Evolutionary conservation across 1,140 invertebrate genomes (phyloP).

Genomic region (Stegodyphus dumicola): DNA sequence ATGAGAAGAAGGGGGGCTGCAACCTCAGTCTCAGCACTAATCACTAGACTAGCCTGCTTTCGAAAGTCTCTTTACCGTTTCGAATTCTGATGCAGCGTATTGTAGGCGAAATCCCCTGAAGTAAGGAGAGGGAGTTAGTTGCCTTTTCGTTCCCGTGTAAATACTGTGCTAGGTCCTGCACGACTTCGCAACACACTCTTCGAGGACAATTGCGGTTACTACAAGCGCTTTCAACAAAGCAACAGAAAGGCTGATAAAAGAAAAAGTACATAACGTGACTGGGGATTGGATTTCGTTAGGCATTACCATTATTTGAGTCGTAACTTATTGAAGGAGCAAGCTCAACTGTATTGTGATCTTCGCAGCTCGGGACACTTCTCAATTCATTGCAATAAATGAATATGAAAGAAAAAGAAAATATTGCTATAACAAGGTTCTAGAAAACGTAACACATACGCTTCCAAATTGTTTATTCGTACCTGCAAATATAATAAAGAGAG

Average conservation of each 20-base stretch:
- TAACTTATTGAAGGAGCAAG: no score
- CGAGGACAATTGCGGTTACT: background rate
- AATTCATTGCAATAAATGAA: no score
- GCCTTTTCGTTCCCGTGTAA: background rate
- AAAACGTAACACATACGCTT: no score
- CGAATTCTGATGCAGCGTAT: slow-evolving; percentile 3
- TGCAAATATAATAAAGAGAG: no score
- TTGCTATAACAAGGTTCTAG: no score
- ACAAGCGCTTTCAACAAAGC: background rate
- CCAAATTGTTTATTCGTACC: no score
- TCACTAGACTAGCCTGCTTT: slow-evolving; percentile 24
- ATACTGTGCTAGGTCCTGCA: background rate
- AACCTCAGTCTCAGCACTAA: slow-evolving; percentile 41
- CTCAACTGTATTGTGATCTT: no score
- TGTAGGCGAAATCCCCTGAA: slow-evolving; percentile 18
- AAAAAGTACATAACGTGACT: no score
- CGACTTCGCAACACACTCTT: background rate
- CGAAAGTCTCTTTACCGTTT: slow-evolving; percentile 12
- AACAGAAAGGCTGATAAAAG: background rate
- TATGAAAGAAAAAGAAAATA: no score
- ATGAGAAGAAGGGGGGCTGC: slow-evolving; percentile 17
- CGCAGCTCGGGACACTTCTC: no score
- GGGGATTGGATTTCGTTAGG: no score
- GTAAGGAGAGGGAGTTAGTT: background rate
- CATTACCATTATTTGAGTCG: no score